Conservation (phyloP, 2,797 vertebrate genomes). For the Ptychobarbus kaznakovi region DNA sequence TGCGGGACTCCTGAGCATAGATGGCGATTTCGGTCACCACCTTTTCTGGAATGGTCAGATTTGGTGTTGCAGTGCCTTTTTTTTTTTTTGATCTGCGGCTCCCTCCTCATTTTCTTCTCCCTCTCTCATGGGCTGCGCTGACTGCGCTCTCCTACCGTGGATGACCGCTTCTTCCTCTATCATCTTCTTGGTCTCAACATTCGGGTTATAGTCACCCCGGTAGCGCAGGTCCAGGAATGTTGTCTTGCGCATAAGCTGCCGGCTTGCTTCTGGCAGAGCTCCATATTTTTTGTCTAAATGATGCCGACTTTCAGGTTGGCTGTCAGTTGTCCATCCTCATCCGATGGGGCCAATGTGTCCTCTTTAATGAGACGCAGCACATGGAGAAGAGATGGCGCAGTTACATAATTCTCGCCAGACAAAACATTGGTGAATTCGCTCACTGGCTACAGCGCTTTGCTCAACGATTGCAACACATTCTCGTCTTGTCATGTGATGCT, state of each 20-base stretch:
- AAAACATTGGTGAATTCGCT: background rate
- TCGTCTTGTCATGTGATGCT: background rate
- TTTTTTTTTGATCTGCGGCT: too few species aligned
- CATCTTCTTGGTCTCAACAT: too few species aligned
- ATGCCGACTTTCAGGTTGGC: background rate
- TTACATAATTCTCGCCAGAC: background rate
- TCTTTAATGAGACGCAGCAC: background rate
- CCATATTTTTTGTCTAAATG: background rate
- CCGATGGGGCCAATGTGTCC: slow-evolving; percentile 3
- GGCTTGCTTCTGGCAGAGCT: slow-evolving; percentile 1
- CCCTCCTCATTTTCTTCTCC: too few species aligned
- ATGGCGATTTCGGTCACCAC: background rate
- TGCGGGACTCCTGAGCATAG: background rate
- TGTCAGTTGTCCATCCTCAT: background rate
- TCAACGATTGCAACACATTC: background rate
- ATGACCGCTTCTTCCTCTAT: too few species aligned
- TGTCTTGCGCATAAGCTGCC: background rate
- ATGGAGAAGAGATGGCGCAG: background rate
- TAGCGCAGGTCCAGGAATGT: background rate
- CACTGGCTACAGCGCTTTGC: too few species aligned
- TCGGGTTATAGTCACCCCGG: background rate
- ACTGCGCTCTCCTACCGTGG: too few species aligned
- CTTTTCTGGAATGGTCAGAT: background rate
- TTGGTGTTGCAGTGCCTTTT: background rate
- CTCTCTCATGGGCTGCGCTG: too few species aligned